Conservation (phyloP, 2,113 vertebrate species). For the Labeo catla region DNA sequence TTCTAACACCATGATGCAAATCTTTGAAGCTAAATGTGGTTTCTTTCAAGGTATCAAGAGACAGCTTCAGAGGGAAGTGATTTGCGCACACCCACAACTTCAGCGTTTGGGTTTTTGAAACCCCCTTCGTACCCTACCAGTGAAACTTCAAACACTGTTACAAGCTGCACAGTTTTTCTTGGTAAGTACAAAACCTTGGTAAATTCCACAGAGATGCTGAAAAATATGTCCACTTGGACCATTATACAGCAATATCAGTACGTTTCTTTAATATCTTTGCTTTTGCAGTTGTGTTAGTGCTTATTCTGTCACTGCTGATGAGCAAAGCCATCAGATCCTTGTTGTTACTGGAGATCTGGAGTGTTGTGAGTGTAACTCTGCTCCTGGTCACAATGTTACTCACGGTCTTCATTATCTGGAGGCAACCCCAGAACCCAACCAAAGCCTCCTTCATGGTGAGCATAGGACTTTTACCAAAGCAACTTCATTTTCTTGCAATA, state of each 20-base stretch:
- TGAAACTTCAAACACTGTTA: constrained; percentile 71
- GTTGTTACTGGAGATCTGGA: constrained; percentile 66
- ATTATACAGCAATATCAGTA: background rate
- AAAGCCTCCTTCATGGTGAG: constrained; percentile 84
- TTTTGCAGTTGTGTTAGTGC: constrained; percentile 70
- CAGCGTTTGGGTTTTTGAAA: constrained; percentile 64
- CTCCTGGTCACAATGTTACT: constrained; percentile 69
- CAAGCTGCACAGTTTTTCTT: constrained; percentile 64
- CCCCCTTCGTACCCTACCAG: constrained; percentile 67
- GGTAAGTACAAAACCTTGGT: constrained; percentile 53
- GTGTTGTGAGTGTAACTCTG: constrained; percentile 68
- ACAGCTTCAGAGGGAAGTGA: constrained; percentile 55
- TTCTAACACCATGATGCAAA: background rate
- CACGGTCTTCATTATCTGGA: constrained; percentile 74
- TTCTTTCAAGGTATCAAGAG: constrained; percentile 74
- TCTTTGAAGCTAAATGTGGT: background rate
- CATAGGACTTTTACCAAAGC: background rate
- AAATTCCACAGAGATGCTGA: background rate
- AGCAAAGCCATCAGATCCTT: constrained; percentile 69
- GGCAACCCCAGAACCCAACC: constrained; percentile 78
- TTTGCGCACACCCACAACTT: constrained; percentile 4
- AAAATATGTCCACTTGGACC: background rate
- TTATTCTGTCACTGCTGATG: constrained; percentile 69
- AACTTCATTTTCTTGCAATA: background rate
- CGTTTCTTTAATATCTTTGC: background rate